These are phyloP conservation scores for Allolobophora icterica DNA, from an alignment of 2,888 invertebrate genomes.

Conservation along the genomic window DNA sequence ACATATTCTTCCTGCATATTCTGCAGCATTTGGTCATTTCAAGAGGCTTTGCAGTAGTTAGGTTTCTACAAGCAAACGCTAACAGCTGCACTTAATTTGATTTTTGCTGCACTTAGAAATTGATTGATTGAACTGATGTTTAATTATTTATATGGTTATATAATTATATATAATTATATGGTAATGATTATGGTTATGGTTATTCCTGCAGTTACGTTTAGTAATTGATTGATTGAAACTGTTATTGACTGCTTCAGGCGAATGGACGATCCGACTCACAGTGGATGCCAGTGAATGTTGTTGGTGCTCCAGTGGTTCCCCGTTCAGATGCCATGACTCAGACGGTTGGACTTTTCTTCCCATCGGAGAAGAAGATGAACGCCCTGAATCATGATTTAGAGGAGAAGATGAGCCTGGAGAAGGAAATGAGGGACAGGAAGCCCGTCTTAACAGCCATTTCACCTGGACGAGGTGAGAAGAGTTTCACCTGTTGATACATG, in stretches of 20 bases:
- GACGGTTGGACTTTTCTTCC: slow-evolving; percentile 65
- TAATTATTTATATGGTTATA: too few species aligned
- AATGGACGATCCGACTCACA: not conserved
- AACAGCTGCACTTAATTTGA: too few species aligned
- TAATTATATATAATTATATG: too few species aligned
- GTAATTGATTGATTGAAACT: not conserved
- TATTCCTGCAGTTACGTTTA: not conserved
- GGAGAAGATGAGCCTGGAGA: slow-evolving; percentile 58
- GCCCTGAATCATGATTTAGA: slow-evolving; percentile 57
- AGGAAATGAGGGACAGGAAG: slow-evolving; percentile 60
- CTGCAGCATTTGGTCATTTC: too few species aligned
- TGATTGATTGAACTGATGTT: not conserved
- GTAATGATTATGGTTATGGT: too few species aligned
- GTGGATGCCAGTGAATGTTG: slow-evolving; percentile 54
- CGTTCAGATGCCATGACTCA: slow-evolving; percentile 56
- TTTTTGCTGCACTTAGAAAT: too few species aligned
- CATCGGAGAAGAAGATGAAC: slow-evolving; percentile 60
- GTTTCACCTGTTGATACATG: too few species aligned
- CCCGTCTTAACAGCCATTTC: slow-evolving; percentile 64
- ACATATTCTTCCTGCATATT: not conserved
- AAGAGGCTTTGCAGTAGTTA: not conserved
- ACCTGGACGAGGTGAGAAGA: slow-evolving; percentile 62
- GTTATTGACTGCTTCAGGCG: not conserved
- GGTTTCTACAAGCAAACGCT: not conserved
- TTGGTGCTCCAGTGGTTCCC: slow-evolving; percentile 32